These are phyloP conservation scores for Dicrurus megarhynchus DNA, from an alignment of 2,113 vertebrate species.

Conservation along the genomic window DNA sequence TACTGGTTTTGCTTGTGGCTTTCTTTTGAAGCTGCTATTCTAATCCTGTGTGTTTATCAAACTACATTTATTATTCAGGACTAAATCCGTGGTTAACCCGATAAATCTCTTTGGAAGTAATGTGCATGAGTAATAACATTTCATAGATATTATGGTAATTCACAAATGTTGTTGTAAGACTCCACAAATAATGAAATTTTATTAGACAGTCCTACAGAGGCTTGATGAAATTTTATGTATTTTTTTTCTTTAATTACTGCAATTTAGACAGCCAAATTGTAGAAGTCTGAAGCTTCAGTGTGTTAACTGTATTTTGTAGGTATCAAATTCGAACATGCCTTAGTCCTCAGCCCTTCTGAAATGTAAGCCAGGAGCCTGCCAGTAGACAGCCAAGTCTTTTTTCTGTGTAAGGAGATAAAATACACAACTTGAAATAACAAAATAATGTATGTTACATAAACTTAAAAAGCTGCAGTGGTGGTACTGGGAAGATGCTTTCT, in stretches of 20 bases:
- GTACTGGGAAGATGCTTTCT: neutral
- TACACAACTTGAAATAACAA: fast-evolving
- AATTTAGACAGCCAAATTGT: neutral
- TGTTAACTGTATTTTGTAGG: neutral
- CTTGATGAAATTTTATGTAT: neutral
- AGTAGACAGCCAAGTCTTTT: neutral
- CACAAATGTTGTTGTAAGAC: neutral
- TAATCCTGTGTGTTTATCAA: neutral
- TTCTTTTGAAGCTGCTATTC: neutral
- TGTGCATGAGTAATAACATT: slow-evolving; percentile 8
- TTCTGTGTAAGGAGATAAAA: neutral
- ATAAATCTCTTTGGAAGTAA: neutral
- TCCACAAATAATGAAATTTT: slow-evolving; percentile 12
- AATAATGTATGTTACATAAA: neutral
- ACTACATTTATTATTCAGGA: neutral
- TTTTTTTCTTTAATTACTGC: neutral
- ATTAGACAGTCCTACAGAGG: neutral
- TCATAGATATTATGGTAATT: neutral
- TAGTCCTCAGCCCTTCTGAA: neutral
- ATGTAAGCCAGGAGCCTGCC: neutral
- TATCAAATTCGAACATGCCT: neutral
- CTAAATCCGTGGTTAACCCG: neutral
- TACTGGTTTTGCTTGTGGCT: neutral
- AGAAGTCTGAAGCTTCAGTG: neutral
- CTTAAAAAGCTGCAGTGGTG: neutral